These are phyloP conservation scores for Harpegnathos saltator DNA, from an alignment of 1,140 invertebrate genomes.

Conservation along the genomic window DNA sequence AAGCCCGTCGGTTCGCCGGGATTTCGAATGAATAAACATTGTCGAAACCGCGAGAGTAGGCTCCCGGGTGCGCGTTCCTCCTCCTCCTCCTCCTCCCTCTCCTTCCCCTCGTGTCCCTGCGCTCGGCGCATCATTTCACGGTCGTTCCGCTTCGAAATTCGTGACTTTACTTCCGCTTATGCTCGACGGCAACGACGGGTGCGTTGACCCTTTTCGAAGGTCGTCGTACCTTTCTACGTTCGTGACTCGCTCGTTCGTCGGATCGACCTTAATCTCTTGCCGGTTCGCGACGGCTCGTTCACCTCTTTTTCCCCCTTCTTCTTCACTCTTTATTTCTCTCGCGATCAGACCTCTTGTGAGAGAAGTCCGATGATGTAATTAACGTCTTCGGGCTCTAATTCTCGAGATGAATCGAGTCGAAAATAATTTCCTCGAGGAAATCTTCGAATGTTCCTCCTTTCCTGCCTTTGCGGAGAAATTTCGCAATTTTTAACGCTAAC, in stretches of 20 bases:
- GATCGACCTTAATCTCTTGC: slow-evolving; percentile 64
- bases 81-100: no score
- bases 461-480: no score
- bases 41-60: slow-evolving; percentile 44
- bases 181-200: slow-evolving; percentile 50
- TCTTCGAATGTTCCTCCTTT: background rate
- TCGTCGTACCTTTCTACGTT: slow-evolving; percentile 72
- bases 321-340: background rate
- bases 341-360: background rate
- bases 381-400: slow-evolving; percentile 28
- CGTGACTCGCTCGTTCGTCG: slow-evolving; percentile 65
- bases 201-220: slow-evolving; percentile 74
- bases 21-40: slow-evolving; percentile 56
- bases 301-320: slow-evolving; percentile 30
- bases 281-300: slow-evolving; percentile 58
- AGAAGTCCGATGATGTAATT: slow-evolving; percentile 50
- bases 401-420: slow-evolving; percentile 24
- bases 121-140: slow-evolving; percentile 52
- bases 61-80: slow-evolving; percentile 1
- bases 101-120: no score
- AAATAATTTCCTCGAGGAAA: background rate
- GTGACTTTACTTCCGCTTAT: slow-evolving; percentile 71
- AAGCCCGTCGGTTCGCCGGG: slow-evolving; percentile 19
- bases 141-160: slow-evolving; percentile 74
- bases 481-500: no score